A percentile compares a stretch with the other conserved stretches of the same genome.
Conservation (phyloP, 1,140 invertebrate species). For the Nylanderia fulva region DNA sequence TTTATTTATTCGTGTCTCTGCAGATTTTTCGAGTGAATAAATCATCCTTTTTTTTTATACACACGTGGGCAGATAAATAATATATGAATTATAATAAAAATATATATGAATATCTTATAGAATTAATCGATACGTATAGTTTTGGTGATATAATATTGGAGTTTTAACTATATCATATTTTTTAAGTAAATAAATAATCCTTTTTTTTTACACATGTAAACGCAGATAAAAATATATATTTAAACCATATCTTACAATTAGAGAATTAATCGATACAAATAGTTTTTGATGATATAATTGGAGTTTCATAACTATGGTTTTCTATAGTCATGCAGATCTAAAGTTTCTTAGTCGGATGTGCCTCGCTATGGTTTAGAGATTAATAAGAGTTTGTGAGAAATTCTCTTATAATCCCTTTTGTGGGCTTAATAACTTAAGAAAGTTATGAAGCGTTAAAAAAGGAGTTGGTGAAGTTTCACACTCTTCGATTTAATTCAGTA, state of each 20-base stretch:
- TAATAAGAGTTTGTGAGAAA: slow-evolving; percentile 30
- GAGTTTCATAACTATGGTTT: not conserved
- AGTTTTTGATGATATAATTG: not conserved
- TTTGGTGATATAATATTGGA: no score
- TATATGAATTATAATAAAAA: not conserved
- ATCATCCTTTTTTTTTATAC: not conserved
- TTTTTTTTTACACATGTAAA: no score
- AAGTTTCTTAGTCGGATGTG: slow-evolving; percentile 24
- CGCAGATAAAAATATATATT: no score
- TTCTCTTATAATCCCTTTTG: slow-evolving; percentile 40
- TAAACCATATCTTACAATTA: no score
- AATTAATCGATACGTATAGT: not conserved
- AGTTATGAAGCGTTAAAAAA: slow-evolving; percentile 23
- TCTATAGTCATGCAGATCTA: not conserved
- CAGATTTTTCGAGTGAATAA: not conserved
- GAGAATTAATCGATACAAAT: not conserved
- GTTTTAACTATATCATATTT: no score
- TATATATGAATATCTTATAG: no score
- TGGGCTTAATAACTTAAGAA: slow-evolving; percentile 26
- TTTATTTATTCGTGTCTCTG: not conserved
- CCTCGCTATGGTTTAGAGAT: slow-evolving; percentile 17
- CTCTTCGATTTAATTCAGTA: slow-evolving; percentile 1
- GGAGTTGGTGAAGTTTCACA: slow-evolving; percentile 19
- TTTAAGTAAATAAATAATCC: no score
- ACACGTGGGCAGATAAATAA: no score